Base-by-base conservation (phyloP, 2,888 invertebrate species). In the Unio delphinus region DNA sequence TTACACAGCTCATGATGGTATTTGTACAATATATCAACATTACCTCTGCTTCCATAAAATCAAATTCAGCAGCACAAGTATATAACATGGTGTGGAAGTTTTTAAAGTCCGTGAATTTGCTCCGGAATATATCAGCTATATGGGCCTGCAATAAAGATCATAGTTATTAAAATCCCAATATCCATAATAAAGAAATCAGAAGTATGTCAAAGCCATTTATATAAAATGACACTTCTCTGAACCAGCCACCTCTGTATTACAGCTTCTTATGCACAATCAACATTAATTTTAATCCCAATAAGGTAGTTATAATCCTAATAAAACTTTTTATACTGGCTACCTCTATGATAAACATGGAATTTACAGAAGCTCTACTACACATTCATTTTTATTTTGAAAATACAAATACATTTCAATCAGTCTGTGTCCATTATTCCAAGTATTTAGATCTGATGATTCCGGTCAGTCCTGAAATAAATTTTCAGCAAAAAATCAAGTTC, bases 11-110 rank as follows among this genome's bases (percentile, higher is more conserved):
- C 3, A 34, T 7, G 5, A 34, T 34, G 7, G 34, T 34, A 34
- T 34, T 34, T 4, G 34, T 34, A 34, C 34, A 34, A 45, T 8
- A 58, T 17, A 55, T 15, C 54, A 54, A n/a, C 55, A 74, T 78
- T 75, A 89, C 89, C 83, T 87, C 87, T 58, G 70, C 55, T 72
- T 93, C 93, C 61, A 95, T 86, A 84, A 94, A 95, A 83, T 94
- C 94, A 86, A 95, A 95, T 70, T 94, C 95, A 0, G 92, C 91
- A 0, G 94, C 93, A 87, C 95, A 95, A 0, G 95, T 95, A 83
- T 95, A 95, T 3, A 96, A 88, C 85, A 94, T 88, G 0, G 95
- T 94, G 83, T 95, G 94, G 84, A 95, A 95, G 77, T 92, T 93
- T 80, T 92, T 92, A 84, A 92, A 94, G 78, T 91, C 89, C 0